These are phyloP conservation scores for Drosophila borealis DNA, from an alignment of 2,888 invertebrate genomes.

Conservation along the genomic window DNA sequence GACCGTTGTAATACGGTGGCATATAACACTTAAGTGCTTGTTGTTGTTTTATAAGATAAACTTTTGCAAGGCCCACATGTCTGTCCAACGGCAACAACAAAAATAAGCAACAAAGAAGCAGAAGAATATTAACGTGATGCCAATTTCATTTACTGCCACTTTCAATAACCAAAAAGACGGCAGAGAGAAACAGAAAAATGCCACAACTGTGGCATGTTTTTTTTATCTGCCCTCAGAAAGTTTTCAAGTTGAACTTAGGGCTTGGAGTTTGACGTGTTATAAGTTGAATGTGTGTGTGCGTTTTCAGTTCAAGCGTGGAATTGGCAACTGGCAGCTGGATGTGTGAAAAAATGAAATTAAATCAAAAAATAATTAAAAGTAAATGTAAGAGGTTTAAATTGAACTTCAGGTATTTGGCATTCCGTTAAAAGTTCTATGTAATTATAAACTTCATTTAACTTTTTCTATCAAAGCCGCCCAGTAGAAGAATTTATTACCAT, in stretches of 20 bases:
- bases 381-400: too few species aligned
- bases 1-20: slow-evolving; percentile 76
- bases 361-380: background rate
- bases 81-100: slow-evolving; percentile 19
- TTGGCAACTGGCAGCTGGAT: slow-evolving; percentile 3
- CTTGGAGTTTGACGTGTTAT: slow-evolving; percentile 28
- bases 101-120: slow-evolving; percentile 27
- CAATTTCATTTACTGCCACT: slow-evolving; percentile 78
- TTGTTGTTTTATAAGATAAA: slow-evolving; percentile 81
- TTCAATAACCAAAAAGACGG: slow-evolving; percentile 63
- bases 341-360: background rate
- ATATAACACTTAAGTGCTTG: slow-evolving; percentile 80
- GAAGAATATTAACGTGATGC: slow-evolving; percentile 70
- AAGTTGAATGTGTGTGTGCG: slow-evolving; percentile 8
- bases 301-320: slow-evolving; percentile 1
- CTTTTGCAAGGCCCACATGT: slow-evolving; percentile 67
- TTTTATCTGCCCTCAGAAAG: slow-evolving; percentile 48
- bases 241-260: slow-evolving; percentile 20
- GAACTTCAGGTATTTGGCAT: background rate
- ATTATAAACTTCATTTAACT: too few species aligned
- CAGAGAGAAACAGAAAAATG: background rate
- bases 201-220: slow-evolving; percentile 34
- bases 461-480: too few species aligned
- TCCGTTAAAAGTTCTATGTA: background rate
- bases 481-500: too few species aligned